Base-by-base conservation (phyloP, 1,140 invertebrate species). In the Himalopsyche phryganea region DNA sequence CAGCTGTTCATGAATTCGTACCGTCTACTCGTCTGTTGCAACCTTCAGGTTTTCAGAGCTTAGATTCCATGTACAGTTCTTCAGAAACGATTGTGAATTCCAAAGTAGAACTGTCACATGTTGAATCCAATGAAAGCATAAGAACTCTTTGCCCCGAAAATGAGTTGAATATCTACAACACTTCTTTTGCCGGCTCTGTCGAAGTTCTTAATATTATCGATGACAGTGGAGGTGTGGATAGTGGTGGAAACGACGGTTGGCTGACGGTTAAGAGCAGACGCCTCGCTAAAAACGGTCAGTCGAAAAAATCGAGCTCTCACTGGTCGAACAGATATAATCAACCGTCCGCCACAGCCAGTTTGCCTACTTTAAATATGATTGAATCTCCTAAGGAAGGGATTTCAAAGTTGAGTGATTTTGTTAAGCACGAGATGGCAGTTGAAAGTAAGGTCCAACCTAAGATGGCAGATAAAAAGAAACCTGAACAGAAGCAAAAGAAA, bases 271-370 rank as follows among this genome's bases (percentile, higher is more conserved):
- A 85, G 69, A 82, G 80, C 57, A 72, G 80, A 40, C 73, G 83
- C 15, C 68, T 80, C 35, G 80, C 74, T 38, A 78, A 65, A 76
- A 77, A 56, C 69, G 48, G 47, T 41, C 63, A 61, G 41, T 10
- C 41, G 15, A 65, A 52, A 41, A 61, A 81, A 28, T 78, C 73
- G 7, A 80, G 80, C 66, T 77, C 82, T 28, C 80, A 83, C 56
- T 86, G 84, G 84, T 74, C 81, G 4, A 83, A 83, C 64, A 74
- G 83, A 63, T 85, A 84, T 61, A 79, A 84, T 69, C 83, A 85
- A 62, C 83, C 84, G 13, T 85, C 83, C 1, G 83, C 83, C 1
- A 85, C 84, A 40, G 83, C 83, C 1, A 85, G 83, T 69, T 63
- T 85, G 51, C 84, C 84, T 1, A 83, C 83, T 0, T 66, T 86